A percentile compares a stretch with the other conserved stretches of the same genome.
phyloP scores from a whole-genome alignment of 2,888 invertebrate genomes.

The Drosophila mulleri region DNA sequence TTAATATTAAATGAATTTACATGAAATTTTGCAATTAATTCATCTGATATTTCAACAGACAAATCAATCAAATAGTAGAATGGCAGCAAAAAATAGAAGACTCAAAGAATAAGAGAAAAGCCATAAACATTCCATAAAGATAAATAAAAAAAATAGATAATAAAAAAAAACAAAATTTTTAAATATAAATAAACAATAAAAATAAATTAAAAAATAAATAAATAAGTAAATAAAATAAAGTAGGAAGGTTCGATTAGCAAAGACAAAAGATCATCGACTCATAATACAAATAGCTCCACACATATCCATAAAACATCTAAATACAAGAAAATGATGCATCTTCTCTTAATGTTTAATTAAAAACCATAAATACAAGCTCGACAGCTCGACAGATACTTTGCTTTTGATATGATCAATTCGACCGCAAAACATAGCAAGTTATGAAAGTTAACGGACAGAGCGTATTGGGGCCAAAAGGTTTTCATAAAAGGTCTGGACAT shows the following conservation, averaged over 20 bases:
- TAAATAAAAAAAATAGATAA: too few species aligned
- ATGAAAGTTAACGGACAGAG: neutral
- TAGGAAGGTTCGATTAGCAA: neutral
- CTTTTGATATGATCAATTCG: conserved; percentile 19
- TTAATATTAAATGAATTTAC: too few species aligned
- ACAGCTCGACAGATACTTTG: neutral
- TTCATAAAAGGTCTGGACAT: conserved; percentile 13
- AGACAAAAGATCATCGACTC: neutral
- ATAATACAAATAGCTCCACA: neutral
- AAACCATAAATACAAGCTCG: conserved; percentile 19
- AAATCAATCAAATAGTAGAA: neutral
- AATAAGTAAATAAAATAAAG: too few species aligned
- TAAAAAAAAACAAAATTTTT: too few species aligned
- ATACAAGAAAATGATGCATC: too few species aligned
- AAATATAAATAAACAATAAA: too few species aligned
- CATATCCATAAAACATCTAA: too few species aligned
- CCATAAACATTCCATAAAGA: neutral
- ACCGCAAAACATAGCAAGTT: neutral
- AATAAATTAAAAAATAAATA: too few species aligned
- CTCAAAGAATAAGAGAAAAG: neutral
- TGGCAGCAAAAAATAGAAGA: neutral
- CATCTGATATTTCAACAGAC: too few species aligned
- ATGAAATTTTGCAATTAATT: too few species aligned
- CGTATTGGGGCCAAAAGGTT: neutral
- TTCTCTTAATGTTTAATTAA: conserved; percentile 26